A percentile compares a stretch with the other conserved stretches of the same genome.
phyloP scores from a whole-genome alignment of 2,888 invertebrate species.

The Macrophya alboannulata region DNA sequence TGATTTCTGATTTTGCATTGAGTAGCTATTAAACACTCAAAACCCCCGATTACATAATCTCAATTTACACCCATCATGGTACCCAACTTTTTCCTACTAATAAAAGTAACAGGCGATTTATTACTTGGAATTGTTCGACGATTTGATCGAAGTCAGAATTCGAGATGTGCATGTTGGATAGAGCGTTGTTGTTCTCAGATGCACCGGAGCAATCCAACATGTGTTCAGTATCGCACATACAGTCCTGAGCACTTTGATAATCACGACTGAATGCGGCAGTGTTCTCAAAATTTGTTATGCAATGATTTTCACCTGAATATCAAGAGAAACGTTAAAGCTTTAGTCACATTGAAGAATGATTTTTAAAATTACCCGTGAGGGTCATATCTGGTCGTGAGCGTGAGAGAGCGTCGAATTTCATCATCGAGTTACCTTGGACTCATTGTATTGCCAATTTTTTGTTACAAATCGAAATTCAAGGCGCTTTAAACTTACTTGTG shows the following conservation, averaged over 20 bases:
- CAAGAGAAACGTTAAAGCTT: slow-evolving; percentile 60
- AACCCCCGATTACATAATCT: not conserved
- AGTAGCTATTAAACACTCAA: not conserved
- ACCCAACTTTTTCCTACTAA: not conserved
- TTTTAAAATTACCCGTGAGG: not conserved
- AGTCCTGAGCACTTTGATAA: slow-evolving; percentile 95
- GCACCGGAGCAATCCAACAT: slow-evolving; percentile 94
- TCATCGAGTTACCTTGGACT: not conserved
- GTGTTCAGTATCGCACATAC: slow-evolving; percentile 99
- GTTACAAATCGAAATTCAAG: not conserved
- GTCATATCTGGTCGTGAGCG: not conserved
- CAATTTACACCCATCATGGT: not conserved
- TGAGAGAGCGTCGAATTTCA: not conserved
- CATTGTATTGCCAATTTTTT: not conserved
- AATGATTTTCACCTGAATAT: slow-evolving; percentile 90
- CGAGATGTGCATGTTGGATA: slow-evolving; percentile 75
- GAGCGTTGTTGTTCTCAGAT: slow-evolving; percentile 75
- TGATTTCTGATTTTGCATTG: not conserved
- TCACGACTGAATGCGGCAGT: slow-evolving; percentile 97
- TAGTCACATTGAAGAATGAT: not conserved
- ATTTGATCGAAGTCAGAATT: slow-evolving; percentile 86
- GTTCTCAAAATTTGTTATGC: slow-evolving; percentile 95
- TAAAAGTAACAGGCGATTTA: not conserved
- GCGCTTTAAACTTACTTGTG: slow-evolving; percentile 83
- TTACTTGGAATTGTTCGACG: slow-evolving; percentile 83